Evolutionary conservation across 2,888 invertebrate genomes (phyloP).

Genomic region (Trisateles emortualis): DNA sequence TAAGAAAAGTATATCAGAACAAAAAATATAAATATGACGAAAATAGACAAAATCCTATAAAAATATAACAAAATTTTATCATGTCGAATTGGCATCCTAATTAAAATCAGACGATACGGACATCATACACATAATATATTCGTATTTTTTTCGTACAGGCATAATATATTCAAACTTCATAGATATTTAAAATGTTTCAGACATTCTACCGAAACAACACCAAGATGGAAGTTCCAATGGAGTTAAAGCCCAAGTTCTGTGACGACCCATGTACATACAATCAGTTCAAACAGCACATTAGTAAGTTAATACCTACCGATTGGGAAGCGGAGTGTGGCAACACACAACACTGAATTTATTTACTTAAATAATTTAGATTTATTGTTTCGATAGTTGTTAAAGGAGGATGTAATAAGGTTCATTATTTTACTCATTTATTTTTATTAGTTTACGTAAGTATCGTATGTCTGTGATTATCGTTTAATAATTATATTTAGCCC

Average conservation of each 20-base stretch:
- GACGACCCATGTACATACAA: slow-evolving; percentile 88
- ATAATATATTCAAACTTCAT: too few species aligned
- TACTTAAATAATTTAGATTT: background rate
- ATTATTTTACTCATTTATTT: too few species aligned
- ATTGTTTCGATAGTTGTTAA: background rate
- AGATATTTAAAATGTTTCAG: too few species aligned
- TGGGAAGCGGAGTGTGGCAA: slow-evolving; percentile 90
- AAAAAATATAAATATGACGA: too few species aligned
- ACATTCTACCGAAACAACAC: slow-evolving; percentile 89
- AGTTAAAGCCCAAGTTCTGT: slow-evolving; percentile 88
- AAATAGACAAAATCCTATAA: too few species aligned
- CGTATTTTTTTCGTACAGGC: too few species aligned
- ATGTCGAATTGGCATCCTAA: too few species aligned
- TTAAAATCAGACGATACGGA: too few species aligned
- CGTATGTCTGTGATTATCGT: slow-evolving; percentile 1
- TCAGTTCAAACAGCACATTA: slow-evolving; percentile 83
- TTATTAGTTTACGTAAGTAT: background rate
- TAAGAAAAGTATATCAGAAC: too few species aligned
- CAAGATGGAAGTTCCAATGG: slow-evolving; percentile 84
- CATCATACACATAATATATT: too few species aligned
- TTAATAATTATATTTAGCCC: background rate
- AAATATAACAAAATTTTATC: too few species aligned
- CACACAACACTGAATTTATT: slow-evolving; percentile 18
- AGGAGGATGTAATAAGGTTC: background rate
- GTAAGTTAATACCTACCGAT: slow-evolving; percentile 87